Conservation (phyloP, 2,888 invertebrate species). For the Cacoxenus indagator region DNA sequence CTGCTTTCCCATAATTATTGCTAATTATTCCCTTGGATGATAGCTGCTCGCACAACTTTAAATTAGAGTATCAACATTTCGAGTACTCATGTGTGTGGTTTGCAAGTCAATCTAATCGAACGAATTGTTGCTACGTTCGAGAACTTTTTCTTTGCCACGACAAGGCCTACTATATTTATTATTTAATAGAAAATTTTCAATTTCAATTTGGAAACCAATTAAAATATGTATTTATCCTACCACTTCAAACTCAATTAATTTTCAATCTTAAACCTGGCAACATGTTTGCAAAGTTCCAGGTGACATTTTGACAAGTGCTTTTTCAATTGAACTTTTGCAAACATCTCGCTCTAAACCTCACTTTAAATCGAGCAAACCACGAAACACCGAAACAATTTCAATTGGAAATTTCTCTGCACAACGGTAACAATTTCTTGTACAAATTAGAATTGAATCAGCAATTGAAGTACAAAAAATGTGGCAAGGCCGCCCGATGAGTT, state of each 20-base stretch:
- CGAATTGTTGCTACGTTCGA: too few species aligned
- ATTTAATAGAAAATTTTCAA: too few species aligned
- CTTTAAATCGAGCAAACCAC: constrained; percentile 3
- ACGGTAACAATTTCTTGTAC: constrained; percentile 40
- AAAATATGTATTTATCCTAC: background rate
- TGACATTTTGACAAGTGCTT: constrained; percentile 16
- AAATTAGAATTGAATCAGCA: constrained; percentile 54
- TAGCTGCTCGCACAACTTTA: too few species aligned
- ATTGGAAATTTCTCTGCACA: constrained; percentile 24
- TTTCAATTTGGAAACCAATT: too few species aligned
- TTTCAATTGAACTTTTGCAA: background rate
- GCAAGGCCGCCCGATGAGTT: background rate
- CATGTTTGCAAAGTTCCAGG: background rate
- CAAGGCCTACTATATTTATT: too few species aligned
- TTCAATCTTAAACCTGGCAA: background rate
- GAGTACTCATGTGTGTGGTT: too few species aligned
- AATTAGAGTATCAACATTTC: too few species aligned
- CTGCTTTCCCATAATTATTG: too few species aligned
- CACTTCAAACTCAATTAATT: background rate
- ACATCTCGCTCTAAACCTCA: constrained; percentile 3
- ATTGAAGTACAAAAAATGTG: constrained; percentile 38
- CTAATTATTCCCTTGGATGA: too few species aligned
- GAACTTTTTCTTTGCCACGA: too few species aligned
- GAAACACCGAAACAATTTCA: constrained; percentile 22
- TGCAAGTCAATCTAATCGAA: too few species aligned